Percentiles rank a stretch among this genome's conserved stretches.
phyloP scores from a whole-genome alignment of 1,140 invertebrate genomes.

The Matsumurasca onukii region DNA sequence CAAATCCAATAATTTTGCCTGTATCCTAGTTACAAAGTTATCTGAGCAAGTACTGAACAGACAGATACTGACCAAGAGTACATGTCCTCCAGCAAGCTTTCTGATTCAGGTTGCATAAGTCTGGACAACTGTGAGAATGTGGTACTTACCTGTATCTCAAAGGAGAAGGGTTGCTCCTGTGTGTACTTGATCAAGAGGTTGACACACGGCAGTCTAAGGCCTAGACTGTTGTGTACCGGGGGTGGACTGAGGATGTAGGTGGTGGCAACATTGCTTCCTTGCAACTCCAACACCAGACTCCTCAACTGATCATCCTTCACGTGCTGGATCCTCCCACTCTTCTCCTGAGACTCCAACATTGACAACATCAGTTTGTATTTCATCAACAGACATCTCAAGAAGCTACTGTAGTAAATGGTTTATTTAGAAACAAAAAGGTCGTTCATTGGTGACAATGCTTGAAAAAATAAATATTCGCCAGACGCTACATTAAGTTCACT shows the following conservation, averaged over 20 bases:
- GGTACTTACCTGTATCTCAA: slow-evolving; percentile 88
- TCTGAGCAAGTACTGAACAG: neutral
- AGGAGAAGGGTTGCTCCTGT: slow-evolving; percentile 95
- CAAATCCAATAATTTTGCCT: neutral
- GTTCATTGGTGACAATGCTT: no score
- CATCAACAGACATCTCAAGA: no score
- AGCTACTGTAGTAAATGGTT: no score
- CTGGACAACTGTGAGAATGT: no score
- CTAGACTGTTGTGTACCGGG: slow-evolving; percentile 63
- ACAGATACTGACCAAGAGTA: neutral
- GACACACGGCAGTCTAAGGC: slow-evolving; percentile 88
- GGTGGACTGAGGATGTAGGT: slow-evolving; percentile 90
- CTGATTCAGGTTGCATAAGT: no score
- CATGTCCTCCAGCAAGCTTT: no score
- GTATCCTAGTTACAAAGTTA: neutral
- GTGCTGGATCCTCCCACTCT: slow-evolving; percentile 91
- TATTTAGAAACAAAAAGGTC: no score
- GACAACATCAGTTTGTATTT: no score
- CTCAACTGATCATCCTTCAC: slow-evolving; percentile 92
- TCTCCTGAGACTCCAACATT: slow-evolving; percentile 57
- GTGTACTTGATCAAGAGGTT: slow-evolving; percentile 95
- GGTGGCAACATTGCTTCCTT: slow-evolving; percentile 91
- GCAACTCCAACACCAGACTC: slow-evolving; percentile 81
- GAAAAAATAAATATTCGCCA: no score
- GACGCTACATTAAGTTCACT: no score